These are phyloP conservation scores for Phainopepla nitens DNA, from an alignment of 2,113 vertebrate genomes.

Conservation along the genomic window DNA sequence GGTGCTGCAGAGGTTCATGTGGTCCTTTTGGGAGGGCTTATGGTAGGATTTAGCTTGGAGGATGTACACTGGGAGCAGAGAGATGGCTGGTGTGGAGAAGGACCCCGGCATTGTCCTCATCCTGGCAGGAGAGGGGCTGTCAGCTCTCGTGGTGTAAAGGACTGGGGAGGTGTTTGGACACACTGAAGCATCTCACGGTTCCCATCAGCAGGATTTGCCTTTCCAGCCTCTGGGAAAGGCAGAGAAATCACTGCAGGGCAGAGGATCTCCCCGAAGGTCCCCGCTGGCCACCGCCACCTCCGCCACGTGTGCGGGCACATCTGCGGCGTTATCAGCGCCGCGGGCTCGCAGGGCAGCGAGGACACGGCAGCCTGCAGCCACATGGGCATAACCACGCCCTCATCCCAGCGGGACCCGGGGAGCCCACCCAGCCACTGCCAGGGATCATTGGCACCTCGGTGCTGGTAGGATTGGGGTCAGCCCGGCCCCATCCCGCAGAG, in stretches of 20 bases:
- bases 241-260: background rate
- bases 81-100: background rate
- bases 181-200: background rate
- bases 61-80: background rate
- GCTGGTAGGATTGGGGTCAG: background rate
- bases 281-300: fast-evolving
- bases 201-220: background rate
- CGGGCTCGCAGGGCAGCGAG: fast-evolving
- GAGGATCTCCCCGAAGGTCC: background rate
- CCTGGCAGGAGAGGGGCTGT: background rate
- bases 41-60: background rate
- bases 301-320: background rate
- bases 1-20: background rate
- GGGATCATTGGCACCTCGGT: fast-evolving
- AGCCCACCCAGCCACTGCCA: background rate
- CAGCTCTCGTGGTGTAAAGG: fast-evolving
- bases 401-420: fast-evolving
- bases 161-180: background rate
- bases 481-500: background rate
- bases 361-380: background rate
- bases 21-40: fast-evolving
- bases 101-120: fast-evolving
- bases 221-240: background rate
- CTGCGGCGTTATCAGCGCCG: background rate
- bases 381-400: background rate